Percentiles rank a stretch among this genome's conserved stretches.
These are phyloP conservation scores for Lycophotia porphyrea DNA, from an alignment of 2,888 invertebrate genomes.

Conservation along the genomic window DNA sequence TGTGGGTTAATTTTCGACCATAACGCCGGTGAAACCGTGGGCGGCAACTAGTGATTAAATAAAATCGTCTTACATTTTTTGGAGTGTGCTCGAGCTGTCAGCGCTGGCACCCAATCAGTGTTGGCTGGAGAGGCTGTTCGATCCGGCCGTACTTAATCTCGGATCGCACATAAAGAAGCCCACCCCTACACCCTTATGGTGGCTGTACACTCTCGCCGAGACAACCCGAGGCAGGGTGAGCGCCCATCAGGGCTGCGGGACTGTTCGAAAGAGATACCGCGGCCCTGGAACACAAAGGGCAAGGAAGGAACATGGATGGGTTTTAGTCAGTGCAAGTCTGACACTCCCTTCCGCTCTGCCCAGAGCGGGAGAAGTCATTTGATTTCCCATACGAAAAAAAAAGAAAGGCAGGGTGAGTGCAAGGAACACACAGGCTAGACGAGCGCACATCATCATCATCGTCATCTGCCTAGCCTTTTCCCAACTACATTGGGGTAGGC, in stretches of 20 bases:
- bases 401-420: too few species aligned
- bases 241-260: too few species aligned
- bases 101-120: conserved; percentile 64
- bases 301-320: too few species aligned
- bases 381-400: too few species aligned
- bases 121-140: conserved; percentile 62
- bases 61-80: conserved; percentile 52
- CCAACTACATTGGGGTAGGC: too few species aligned
- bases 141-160: conserved; percentile 68
- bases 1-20: background rate
- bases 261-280: too few species aligned
- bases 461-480: too few species aligned
- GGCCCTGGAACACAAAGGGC: too few species aligned
- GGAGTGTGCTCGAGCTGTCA: conserved; percentile 50
- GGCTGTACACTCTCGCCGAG: background rate
- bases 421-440: background rate
- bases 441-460: too few species aligned
- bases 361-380: too few species aligned
- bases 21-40: background rate
- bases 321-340: too few species aligned
- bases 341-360: too few species aligned
- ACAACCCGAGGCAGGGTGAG: background rate
- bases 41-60: conserved; percentile 16
- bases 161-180: conserved; percentile 63
- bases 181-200: conserved; percentile 19